Evolutionary conservation across 2,113 vertebrate genomes (phyloP).

Genomic region (Tor tambroides): DNA sequence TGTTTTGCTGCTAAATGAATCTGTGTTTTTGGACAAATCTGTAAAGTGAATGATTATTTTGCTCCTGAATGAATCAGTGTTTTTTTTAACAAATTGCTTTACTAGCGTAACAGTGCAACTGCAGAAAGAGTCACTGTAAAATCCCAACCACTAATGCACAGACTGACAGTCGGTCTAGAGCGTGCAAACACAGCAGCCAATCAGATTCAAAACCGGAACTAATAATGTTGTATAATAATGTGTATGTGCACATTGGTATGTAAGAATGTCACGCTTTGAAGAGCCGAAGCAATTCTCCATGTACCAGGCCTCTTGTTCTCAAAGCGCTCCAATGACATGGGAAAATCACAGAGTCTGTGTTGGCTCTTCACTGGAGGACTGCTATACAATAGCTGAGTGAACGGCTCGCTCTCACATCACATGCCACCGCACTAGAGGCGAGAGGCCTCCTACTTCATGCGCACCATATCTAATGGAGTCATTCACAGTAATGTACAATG

Average conservation of each 20-base stretch:
- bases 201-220: neutral
- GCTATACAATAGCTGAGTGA: constrained; percentile 8
- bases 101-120: neutral
- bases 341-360: constrained; percentile 46
- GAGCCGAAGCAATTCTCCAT: neutral
- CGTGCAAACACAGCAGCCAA: neutral
- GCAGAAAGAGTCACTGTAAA: neutral
- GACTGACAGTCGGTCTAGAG: neutral
- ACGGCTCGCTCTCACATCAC: constrained; percentile 35
- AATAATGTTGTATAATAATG: neutral
- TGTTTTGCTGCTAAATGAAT: neutral
- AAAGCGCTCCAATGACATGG: constrained; percentile 51
- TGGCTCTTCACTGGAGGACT: constrained; percentile 18
- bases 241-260: neutral
- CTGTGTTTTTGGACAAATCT: neutral
- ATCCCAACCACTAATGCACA: neutral
- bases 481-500: constrained; percentile 72
- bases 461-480: constrained; percentile 67
- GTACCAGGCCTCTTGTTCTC: constrained; percentile 44
- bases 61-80: neutral
- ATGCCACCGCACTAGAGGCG: neutral
- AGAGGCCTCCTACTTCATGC: constrained; percentile 45
- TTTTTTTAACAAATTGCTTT: neutral
- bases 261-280: neutral
- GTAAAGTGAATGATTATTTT: neutral